A percentile compares a stretch with the other conserved stretches of the same genome.
Evolutionary conservation across 2,888 invertebrate genomes (phyloP).

Genomic region (Megalurothrips usitatus): DNA sequence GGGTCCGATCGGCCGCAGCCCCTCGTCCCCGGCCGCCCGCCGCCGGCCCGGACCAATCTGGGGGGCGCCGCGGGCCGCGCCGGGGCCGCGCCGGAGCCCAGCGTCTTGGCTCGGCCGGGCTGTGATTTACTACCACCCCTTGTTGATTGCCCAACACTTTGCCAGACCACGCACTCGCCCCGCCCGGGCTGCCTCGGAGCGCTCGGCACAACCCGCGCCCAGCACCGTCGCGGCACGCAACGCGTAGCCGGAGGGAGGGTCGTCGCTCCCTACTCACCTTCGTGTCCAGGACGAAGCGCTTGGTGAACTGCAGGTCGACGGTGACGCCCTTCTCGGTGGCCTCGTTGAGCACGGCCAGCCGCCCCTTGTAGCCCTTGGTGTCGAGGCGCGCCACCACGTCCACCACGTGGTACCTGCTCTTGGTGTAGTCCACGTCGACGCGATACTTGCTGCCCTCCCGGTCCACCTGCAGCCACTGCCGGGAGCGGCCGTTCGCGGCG

Average conservation of each 20-base stretch:
- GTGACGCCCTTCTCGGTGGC: slow-evolving; percentile 32
- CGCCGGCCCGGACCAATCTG: too few species aligned
- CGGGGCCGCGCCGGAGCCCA: too few species aligned
- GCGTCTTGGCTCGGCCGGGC: not conserved
- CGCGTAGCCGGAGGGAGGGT: not conserved
- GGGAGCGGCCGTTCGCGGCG: slow-evolving; percentile 27
- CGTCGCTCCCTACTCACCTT: slow-evolving; percentile 35
- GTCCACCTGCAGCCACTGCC: slow-evolving; percentile 33
- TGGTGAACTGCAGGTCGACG: slow-evolving; percentile 40
- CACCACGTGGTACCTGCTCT: slow-evolving; percentile 33
- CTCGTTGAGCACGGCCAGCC: slow-evolving; percentile 33
- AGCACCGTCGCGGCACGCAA: not conserved
- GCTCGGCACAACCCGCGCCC: not conserved
- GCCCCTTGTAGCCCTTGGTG: slow-evolving; percentile 34
- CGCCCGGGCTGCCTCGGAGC: not conserved
- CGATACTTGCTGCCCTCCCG: slow-evolving; percentile 35
- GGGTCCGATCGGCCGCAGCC: too few species aligned
- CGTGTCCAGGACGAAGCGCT: slow-evolving; percentile 39
- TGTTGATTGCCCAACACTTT: too few species aligned
- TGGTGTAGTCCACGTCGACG: slow-evolving; percentile 33
- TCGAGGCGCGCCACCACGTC: slow-evolving; percentile 33
- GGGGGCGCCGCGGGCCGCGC: too few species aligned
- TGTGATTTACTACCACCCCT: not conserved
- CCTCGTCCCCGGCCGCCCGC: too few species aligned
- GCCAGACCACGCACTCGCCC: not conserved